Base-by-base conservation (phyloP, 2,888 invertebrate species). In the Pseudoips prasinana region DNA sequence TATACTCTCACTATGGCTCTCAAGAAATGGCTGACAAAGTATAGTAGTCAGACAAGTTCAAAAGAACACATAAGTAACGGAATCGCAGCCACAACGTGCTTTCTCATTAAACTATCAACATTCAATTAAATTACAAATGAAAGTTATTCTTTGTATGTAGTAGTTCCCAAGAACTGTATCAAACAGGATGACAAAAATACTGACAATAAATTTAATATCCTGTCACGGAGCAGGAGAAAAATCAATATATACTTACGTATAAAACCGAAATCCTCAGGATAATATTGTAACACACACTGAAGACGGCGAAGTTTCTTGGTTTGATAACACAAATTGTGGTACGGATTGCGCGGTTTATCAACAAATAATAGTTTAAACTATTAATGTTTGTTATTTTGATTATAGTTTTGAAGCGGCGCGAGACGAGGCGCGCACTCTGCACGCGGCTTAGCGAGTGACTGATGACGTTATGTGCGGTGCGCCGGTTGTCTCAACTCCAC, bases 11-110 rank as follows among this genome's bases (percentile, higher is more conserved):
- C 42, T 41, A 36, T 25, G 36, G 22, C 24, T 43, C 27, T 46
- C 14, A 55, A 59, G 51, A 48, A 55, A 60, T 51, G 44, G 50
- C 50, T 49, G 53, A 52, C 51, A 50, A 48, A 50, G 60, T 45
- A 40, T 48, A 57, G 48, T 39, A 52, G 57, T 76, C 70, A 71
- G 64, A 69, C 79, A 58, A 74, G 79, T 82, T 82, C 68, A 73
- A 75, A 80, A 73, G 70, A 73, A 71, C 63, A 73, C 56, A 66
- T 65, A 65, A 70, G 62, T 83, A 82, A 83, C 83, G 83, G 82
- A 77, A 78, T 75, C 42, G 49, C 52, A 60, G 59, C 59, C 64
- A 54, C 62, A 65, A 68, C 70, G 67, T 70, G 74, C 69, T 75
- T 75, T 75, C 73, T 58, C 58, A 60, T 42, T 52, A 55, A 55